Percentiles rank a stretch among this genome's conserved stretches.
These are phyloP conservation scores for Gambusia affinis DNA, from an alignment of 2,113 vertebrate genomes.

Conservation along the genomic window DNA sequence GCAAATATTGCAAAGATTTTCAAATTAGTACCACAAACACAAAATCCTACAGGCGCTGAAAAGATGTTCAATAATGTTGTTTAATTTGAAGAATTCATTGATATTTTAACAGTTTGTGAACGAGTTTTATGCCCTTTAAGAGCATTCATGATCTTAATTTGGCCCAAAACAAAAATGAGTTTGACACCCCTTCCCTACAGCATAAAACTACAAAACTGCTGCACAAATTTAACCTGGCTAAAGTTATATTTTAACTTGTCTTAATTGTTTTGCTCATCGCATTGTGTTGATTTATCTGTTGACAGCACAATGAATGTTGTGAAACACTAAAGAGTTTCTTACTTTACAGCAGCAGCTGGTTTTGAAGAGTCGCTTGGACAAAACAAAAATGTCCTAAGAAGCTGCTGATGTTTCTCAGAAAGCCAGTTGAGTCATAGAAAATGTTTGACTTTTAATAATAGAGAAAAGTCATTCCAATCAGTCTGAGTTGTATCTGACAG, in stretches of 20 bases:
- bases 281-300: neutral
- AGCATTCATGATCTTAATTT: too few species aligned
- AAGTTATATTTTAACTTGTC: neutral
- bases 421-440: neutral
- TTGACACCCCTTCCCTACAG: neutral
- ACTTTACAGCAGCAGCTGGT: neutral
- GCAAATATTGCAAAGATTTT: too few species aligned
- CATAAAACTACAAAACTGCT: slow-evolving; percentile 1
- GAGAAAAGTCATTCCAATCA: neutral
- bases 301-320: neutral
- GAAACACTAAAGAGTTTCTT: neutral
- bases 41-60: too few species aligned
- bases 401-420: neutral
- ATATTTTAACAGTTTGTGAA: too few species aligned
- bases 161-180: too few species aligned
- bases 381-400: neutral
- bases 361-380: neutral
- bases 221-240: too few species aligned
- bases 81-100: too few species aligned
- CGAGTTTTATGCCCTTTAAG: too few species aligned
- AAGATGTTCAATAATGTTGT: too few species aligned
- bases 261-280: neutral
- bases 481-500: neutral
- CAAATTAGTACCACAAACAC: too few species aligned
- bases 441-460: neutral